Evolutionary conservation across 2,797 vertebrate species (phyloP), one percentile per base, ranked within the genome.

Genomic region (Anolis apletophallus): DNA sequence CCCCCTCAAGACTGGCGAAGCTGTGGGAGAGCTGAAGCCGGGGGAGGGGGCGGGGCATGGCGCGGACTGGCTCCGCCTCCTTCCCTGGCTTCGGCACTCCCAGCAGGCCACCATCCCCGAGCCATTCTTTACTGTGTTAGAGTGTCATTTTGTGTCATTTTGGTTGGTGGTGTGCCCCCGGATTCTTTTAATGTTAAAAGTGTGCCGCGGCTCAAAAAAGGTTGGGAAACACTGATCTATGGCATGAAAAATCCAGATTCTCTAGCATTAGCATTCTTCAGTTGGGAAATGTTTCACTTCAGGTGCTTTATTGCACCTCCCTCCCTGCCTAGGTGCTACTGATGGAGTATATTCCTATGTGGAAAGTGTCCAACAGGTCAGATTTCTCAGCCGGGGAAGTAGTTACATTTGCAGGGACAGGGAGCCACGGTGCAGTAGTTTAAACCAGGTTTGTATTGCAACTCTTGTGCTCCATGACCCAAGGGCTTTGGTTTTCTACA

Each of bases 401-500:
- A 71, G n/a, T 69, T n/a, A 11, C 17, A 6, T 52, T 9, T n/a
- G 23, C 34, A 11, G 32, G 3, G 54, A n/a, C 13, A n/a, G 13
- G 23, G n/a, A 71, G 34, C 13, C 26, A 32, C 1, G 16, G 4
- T 1, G 3, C 16, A 14, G 54, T 13, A 14, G 40, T 77, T 40
- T 81, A 23, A 72, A 72, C 54, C 29, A 29, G 2, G 16, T 61
- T 52, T 72, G 23, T 61, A 72, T 21, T 12, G 46, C 54, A 52
- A 36, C 57, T 61, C 23, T 2, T 29, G 5, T 36, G 74, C 12
- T 13, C 26, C 74, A 61, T 46, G 12, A 50, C 19, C 71, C n/a
- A 83, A 87, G 80, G 86, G 81, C 74, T 87, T n/a, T 26, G 40
- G 5, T 67, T 61, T 86, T 87, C 14, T n/a, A 79, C 21, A 36